These are phyloP conservation scores for Sinotaia quadrata DNA, from an alignment of 2,888 invertebrate genomes.

Conservation along the genomic window DNA sequence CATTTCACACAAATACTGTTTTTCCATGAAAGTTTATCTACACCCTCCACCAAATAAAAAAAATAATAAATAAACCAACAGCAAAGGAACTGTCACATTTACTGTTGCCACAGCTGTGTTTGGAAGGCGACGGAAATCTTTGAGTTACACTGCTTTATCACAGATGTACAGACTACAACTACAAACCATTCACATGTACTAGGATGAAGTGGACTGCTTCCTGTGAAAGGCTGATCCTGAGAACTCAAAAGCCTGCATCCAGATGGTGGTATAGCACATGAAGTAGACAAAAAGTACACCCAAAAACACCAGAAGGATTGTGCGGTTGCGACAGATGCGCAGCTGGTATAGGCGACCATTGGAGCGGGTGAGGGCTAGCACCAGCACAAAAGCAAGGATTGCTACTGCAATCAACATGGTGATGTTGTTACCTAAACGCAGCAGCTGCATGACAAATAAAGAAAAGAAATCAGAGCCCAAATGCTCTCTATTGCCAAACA, in stretches of 20 bases:
- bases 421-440: slow-evolving; percentile 32
- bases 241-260: slow-evolving; percentile 62
- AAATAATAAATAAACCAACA: too few species aligned
- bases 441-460: slow-evolving; percentile 39
- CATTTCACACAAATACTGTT: too few species aligned
- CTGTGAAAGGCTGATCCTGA: slow-evolving; percentile 55
- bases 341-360: slow-evolving; percentile 44
- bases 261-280: slow-evolving; percentile 63
- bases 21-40: too few species aligned
- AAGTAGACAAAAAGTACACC: slow-evolving; percentile 58
- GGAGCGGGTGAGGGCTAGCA: slow-evolving; percentile 41
- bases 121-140: too few species aligned
- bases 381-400: slow-evolving; percentile 37
- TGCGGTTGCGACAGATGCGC: slow-evolving; percentile 56
- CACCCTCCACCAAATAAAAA: too few species aligned
- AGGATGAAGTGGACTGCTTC: not conserved
- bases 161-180: too few species aligned
- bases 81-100: too few species aligned
- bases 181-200: too few species aligned
- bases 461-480: too few species aligned
- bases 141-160: too few species aligned
- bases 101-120: too few species aligned
- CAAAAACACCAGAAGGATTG: slow-evolving; percentile 57
- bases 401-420: slow-evolving; percentile 32
- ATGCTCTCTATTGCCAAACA: too few species aligned